Base-by-base conservation (phyloP, 2,113 vertebrate species). In the Anser brachyrhynchus region DNA sequence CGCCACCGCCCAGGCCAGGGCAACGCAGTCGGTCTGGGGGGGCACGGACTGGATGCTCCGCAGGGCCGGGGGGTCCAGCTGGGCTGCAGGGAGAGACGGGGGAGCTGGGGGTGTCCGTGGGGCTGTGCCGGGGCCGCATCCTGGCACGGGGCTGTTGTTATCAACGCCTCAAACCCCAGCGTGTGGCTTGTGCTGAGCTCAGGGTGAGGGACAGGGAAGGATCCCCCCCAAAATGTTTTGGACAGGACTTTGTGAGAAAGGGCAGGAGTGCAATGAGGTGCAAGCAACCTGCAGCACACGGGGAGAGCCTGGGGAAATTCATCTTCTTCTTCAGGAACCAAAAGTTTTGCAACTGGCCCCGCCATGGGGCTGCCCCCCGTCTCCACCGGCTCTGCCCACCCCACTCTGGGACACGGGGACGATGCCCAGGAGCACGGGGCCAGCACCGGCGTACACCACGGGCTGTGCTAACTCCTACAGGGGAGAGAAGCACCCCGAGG, bases 1-100 rank as follows among this genome's bases (percentile, higher is more conserved):
- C 0, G 73, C 92, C 6, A 57, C 44, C 17, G 97, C 86, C 98
- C 98, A 98, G 78, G 49, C 44, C 49, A 98, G 29, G 25, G 39
- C 6, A 3, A 98, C 4, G 19, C 98, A 98, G 87, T 95, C 90
- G 0, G 96, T 96, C 89, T 93, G 96, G 65, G 77, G 73, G 3
- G 93, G 91, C 74, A 91, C 20, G 26, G 55, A 81, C 81, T 54
- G 89, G 88, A 94, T 37, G 62, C 79, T 92, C 54, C 44, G 88
- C 84, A 97, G 84, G 41, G 21, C 33, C 0, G 98, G 98, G 20
- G 98, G 98, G 17, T 98, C 97, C 94, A 98, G 78, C 65, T 98
- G 97, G 92, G 96, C 98, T 98, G 92, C n/a, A 81, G 95, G 28
- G 57, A 92, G 67, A 89, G 49, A 33, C 25, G 2, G 41, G 51